Evolutionary conservation across 2,888 invertebrate genomes (phyloP), one percentile per base, ranked within the genome.

Genomic region (Melinaea menophilus): DNA sequence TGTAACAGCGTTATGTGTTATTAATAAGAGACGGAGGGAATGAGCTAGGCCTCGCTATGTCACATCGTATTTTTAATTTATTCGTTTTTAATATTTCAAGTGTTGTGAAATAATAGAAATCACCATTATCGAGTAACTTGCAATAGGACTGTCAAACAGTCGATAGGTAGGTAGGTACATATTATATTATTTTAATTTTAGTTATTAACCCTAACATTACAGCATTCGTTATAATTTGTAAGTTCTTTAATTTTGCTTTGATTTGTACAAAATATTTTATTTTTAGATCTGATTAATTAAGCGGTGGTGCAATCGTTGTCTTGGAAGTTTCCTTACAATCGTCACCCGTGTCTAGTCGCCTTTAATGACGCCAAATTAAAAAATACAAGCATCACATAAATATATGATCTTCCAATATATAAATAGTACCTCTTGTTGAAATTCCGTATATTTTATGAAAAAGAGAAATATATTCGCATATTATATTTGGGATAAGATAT

Each of bases 191-290:
- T 82, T 79, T 84, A 83, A 82, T 81, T 76, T 75, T 78, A 78
- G 84, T 85, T 82, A 79, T 81, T 82, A 85, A 67, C 74, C 79
- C 85, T 88, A 87, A 86, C 85, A 84, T 79, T 86, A 87, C 81
- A 78, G 80, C 73, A 79, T 84, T 86, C 78, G 81, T 84, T 85
- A 80, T 79, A 31, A 51, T 77, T 77, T 79, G 74, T 87, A 88
- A 86, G 90, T 86, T 82, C 80, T 78, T 76, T 90, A 84, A 89
- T 90, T 90, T 90, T 90, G 90, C 90, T 90, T 90, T 90, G 90
- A 89, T 88, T 80, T 87, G 88, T 88, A 80, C 76, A 78, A 82
- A 85, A 79, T 79, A 75, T 81, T 80, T 82, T 75, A 75, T 75
- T 73, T 73, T 77, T 79, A 86, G 90, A 89, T 88, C 89, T 88